A percentile compares a stretch with the other conserved stretches of the same genome.
Evolutionary conservation across 1,140 invertebrate species (phyloP).

Genomic region (Drosophila sp.): DNA sequence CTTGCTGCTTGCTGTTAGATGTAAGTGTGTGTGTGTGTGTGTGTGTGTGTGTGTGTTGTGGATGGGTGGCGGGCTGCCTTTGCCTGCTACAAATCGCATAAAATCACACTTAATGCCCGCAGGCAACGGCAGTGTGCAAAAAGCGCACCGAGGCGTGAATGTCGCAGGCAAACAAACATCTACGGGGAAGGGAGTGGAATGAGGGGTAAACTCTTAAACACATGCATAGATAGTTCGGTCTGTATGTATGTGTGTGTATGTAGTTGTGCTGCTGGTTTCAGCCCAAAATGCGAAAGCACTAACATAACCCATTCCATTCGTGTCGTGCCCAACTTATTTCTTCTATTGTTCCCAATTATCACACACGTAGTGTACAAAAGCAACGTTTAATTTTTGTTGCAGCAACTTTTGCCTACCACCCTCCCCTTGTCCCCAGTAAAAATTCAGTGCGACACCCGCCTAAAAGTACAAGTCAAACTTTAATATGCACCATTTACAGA

Average conservation of each 20-base stretch:
- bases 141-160: slow-evolving; percentile 77
- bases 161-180: slow-evolving; percentile 73
- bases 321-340: slow-evolving; percentile 35
- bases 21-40: slow-evolving; percentile 12
- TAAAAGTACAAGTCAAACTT: slow-evolving; percentile 74
- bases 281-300: slow-evolving; percentile 68
- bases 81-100: slow-evolving; percentile 75
- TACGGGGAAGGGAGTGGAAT: slow-evolving; percentile 3
- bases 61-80: slow-evolving; percentile 28
- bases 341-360: slow-evolving; percentile 80
- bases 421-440: slow-evolving; percentile 21
- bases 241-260: slow-evolving; percentile 16
- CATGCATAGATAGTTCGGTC: slow-evolving; percentile 14
- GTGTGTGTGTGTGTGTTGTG: slow-evolving; percentile 6
- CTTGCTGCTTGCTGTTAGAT: slow-evolving; percentile 26
- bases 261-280: slow-evolving; percentile 50
- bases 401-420: slow-evolving; percentile 57
- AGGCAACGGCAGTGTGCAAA: slow-evolving; percentile 75
- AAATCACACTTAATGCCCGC: slow-evolving; percentile 82
- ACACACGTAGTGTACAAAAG: slow-evolving; percentile 61
- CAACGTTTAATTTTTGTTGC: slow-evolving; percentile 79
- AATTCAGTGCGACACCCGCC: not conserved
- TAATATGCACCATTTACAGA: slow-evolving; percentile 69
- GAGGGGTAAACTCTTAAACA: not conserved
- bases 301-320: slow-evolving; percentile 49